Percentiles rank a stretch among this genome's conserved stretches.
These are phyloP conservation scores for Antedon bifida DNA, from an alignment of 35 echinoderm and acorn worm species.

Conservation along the genomic window DNA sequence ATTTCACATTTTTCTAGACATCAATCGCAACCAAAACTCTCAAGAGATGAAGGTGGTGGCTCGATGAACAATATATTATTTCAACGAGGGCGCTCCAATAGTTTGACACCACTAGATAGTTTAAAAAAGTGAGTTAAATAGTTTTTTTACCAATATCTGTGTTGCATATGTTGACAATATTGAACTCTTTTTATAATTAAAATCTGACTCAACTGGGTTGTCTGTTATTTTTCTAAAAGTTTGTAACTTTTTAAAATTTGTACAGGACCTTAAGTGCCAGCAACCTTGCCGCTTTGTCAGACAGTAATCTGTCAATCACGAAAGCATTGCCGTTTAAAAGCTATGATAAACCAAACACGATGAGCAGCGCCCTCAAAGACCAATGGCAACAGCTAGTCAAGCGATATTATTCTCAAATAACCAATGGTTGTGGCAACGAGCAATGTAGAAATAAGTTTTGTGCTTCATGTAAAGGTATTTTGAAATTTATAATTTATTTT, in stretches of 20 bases:
- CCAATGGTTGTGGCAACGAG: conserved; percentile 58
- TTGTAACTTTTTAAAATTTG: no score
- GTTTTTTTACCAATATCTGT: not conserved
- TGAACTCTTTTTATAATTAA: not conserved
- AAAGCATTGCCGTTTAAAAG: conserved; percentile 56
- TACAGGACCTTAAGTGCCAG: conserved; percentile 84
- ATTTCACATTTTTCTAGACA: not conserved
- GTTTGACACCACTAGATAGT: not conserved
- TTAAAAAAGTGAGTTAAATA: conserved; percentile 11
- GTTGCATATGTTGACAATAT: no score
- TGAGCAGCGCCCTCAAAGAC: conserved; percentile 35
- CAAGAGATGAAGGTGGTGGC: not conserved
- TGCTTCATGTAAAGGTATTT: conserved; percentile 37
- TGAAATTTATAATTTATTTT: not conserved
- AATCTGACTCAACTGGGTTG: not conserved
- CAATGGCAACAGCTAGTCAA: conserved; percentile 65
- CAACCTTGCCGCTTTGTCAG: conserved; percentile 76
- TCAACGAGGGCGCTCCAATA: not conserved
- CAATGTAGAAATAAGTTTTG: conserved; percentile 76
- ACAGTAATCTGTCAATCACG: conserved; percentile 74
- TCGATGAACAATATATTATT: not conserved
- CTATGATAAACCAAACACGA: conserved; percentile 64
- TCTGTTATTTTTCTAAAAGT: not conserved
- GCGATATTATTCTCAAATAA: conserved; percentile 68
- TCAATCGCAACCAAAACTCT: not conserved